phyloP scores from a whole-genome alignment of 2,113 vertebrate species.

The Noturus placidus region DNA sequence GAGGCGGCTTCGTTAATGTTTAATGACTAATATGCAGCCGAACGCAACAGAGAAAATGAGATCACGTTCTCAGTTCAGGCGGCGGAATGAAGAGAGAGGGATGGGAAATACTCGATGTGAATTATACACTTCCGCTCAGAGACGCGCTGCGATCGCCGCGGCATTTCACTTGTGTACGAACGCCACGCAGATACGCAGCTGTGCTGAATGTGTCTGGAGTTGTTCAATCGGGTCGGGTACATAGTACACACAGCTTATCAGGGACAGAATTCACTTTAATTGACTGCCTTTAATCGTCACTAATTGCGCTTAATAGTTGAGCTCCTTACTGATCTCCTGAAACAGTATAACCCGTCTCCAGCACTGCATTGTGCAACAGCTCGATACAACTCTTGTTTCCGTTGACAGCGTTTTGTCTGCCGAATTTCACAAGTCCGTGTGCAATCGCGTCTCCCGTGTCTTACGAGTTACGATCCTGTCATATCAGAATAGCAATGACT shows the following conservation, averaged over 20 bases:
- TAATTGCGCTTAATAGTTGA: not conserved
- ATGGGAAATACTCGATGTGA: not conserved
- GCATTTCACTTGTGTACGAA: not conserved
- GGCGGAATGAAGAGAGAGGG: not conserved
- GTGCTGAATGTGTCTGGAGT: not conserved
- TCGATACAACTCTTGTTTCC: not conserved
- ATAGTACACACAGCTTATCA: not conserved
- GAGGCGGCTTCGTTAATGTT: conserved; percentile 64
- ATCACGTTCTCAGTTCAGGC: conserved; percentile 52
- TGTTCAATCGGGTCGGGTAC: not conserved
- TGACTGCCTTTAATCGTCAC: not conserved
- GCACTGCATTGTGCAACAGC: not conserved
- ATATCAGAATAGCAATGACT: too few relatives aligned
- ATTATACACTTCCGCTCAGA: not conserved
- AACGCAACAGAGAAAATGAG: conserved; percentile 61
- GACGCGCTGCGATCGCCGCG: not conserved
- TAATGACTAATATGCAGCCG: conserved; percentile 65
- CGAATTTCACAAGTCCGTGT: too few relatives aligned
- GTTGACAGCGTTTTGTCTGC: too few relatives aligned
- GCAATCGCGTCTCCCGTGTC: too few relatives aligned
- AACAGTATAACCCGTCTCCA: not conserved
- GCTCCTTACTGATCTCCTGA: not conserved
- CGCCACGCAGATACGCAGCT: not conserved
- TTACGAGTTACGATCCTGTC: too few relatives aligned
- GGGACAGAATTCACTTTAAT: not conserved